Percentiles rank a stretch among this genome's conserved stretches.
Conservation (phyloP, 2,113 vertebrate species). For the Tetrao urogallus region DNA sequence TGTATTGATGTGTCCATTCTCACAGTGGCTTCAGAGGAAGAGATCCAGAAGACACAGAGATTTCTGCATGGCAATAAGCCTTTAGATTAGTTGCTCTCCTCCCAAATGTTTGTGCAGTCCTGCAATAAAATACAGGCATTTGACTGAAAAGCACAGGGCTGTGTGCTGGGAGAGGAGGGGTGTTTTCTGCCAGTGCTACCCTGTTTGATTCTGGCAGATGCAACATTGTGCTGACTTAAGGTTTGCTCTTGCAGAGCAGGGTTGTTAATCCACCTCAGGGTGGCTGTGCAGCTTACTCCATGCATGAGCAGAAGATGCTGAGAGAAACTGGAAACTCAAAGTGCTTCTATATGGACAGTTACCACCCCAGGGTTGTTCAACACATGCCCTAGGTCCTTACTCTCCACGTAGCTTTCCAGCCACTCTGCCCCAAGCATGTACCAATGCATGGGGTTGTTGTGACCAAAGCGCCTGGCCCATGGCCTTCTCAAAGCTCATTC, state of each 20-base stretch:
- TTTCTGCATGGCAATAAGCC: not conserved
- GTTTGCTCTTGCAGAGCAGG: not conserved
- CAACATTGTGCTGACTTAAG: not conserved
- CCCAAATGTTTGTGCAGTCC: not conserved
- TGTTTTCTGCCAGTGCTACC: not conserved
- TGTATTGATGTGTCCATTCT: conserved; percentile 51
- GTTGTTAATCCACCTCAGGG: not conserved
- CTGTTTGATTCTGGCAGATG: not conserved
- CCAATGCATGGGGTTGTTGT: too few relatives aligned
- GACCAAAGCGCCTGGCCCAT: too few relatives aligned
- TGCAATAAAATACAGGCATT: not conserved
- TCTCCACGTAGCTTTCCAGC: too few relatives aligned
- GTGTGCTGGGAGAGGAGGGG: not conserved
- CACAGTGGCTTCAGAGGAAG: not conserved
- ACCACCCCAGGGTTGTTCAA: not conserved
- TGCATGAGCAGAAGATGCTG: not conserved
- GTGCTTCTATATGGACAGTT: rapidly evolving
- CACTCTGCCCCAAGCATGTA: too few relatives aligned
- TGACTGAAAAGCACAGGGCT: not conserved
- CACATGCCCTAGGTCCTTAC: not conserved
- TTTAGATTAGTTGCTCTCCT: not conserved
- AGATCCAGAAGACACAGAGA: not conserved
- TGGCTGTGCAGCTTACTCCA: not conserved
- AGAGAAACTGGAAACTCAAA: not conserved
- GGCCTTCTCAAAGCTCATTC: too few relatives aligned